Percentiles rank a stretch among this genome's conserved stretches.
Conservation (phyloP, 2,113 vertebrate species). For the Burhinus bistriatus region DNA sequence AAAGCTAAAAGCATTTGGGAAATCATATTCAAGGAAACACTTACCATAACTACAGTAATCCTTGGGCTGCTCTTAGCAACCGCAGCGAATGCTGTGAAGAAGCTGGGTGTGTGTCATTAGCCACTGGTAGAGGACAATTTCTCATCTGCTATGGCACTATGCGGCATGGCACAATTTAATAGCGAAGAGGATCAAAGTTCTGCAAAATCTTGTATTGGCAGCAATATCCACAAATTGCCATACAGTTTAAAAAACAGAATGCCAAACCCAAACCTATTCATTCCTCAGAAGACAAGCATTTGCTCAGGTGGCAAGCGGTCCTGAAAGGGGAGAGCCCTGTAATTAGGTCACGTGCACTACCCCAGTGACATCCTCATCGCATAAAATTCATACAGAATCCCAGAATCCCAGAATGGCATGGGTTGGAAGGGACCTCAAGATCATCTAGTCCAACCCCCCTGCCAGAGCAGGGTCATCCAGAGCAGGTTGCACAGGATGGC, state of each 20-base stretch:
- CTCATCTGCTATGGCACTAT: neutral
- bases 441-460: no score
- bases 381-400: neutral
- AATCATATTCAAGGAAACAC: neutral
- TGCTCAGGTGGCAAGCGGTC: neutral
- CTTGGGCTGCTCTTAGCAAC: neutral
- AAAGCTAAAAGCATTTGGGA: constrained; percentile 10
- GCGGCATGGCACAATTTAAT: fast-evolving
- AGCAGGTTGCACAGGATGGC: no score
- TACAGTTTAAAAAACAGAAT: neutral
- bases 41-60: neutral
- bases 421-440: neutral
- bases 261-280: neutral
- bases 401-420: neutral
- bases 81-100: fast-evolving
- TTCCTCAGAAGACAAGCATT: neutral
- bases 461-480: no score
- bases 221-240: neutral
- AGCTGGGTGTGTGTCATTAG: neutral
- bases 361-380: neutral
- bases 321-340: neutral
- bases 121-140: neutral
- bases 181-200: neutral
- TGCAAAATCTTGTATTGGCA: neutral
- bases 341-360: neutral